These are phyloP conservation scores for Callopanchax toddi DNA, from an alignment of 2,113 vertebrate genomes.

Conservation along the genomic window DNA sequence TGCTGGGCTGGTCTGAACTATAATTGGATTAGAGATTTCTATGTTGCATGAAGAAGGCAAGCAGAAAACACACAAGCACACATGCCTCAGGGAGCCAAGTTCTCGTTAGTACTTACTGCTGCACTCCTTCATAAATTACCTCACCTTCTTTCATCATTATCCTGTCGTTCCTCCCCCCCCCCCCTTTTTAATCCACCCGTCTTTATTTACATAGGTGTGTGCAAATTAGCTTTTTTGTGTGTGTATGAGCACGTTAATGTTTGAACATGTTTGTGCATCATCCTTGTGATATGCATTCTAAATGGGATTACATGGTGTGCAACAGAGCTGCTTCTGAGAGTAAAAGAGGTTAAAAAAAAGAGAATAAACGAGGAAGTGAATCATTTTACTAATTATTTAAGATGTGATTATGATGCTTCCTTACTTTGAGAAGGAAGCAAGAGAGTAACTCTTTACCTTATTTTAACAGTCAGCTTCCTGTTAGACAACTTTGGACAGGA, in stretches of 20 bases:
- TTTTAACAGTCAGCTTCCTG: constrained; percentile 45
- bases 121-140: constrained; percentile 3
- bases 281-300: no score
- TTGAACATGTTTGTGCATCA: constrained; percentile 11
- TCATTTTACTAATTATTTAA: background rate
- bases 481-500: constrained; percentile 42
- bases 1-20: constrained; percentile 55
- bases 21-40: constrained; percentile 77
- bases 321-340: constrained; percentile 7
- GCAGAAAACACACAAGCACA: constrained; percentile 20
- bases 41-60: constrained; percentile 59
- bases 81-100: constrained; percentile 28
- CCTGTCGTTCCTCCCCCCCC: constrained; percentile 13
- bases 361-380: background rate
- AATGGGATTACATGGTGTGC: constrained; percentile 48
- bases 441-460: constrained; percentile 33
- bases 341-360: background rate
- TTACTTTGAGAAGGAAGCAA: constrained; percentile 15
- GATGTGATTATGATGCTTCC: constrained; percentile 5
- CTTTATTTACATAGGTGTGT: constrained; percentile 4
- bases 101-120: constrained; percentile 29
- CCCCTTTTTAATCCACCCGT: constrained; percentile 24
- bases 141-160: constrained; percentile 24
- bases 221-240: background rate
- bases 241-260: background rate